Evolutionary conservation across 1,140 invertebrate genomes (phyloP).

Genomic region (Cherax quadricarinatus): DNA sequence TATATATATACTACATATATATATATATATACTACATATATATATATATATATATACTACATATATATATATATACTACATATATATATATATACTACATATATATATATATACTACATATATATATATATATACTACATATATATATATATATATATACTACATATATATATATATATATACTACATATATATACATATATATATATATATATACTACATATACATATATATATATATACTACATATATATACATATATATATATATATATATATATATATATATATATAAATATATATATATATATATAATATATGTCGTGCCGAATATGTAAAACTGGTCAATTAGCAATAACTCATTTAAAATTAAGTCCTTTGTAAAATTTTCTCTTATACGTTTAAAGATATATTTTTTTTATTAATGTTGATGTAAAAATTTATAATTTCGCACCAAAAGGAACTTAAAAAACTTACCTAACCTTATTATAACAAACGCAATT

Average conservation of each 20-base stretch:
- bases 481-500: no score
- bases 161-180: constrained; percentile 44
- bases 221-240: constrained; percentile 40
- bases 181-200: constrained; percentile 41
- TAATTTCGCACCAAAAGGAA: no score
- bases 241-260: constrained; percentile 36
- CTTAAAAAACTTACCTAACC: no score
- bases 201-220: constrained; percentile 35
- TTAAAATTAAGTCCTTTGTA: no score
- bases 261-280: constrained; percentile 42
- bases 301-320: no score
- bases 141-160: constrained; percentile 42
- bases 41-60: constrained; percentile 13
- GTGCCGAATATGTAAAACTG: no score
- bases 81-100: constrained; percentile 13
- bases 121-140: constrained; percentile 17
- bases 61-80: constrained; percentile 13
- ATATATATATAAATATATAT: constrained; percentile 42
- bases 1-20: constrained; percentile 8
- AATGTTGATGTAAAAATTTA: no score
- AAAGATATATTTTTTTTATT: no score
- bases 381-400: no score
- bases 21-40: constrained; percentile 8
- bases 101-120: constrained; percentile 13
- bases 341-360: no score